phyloP scores from a whole-genome alignment of 2,113 vertebrate species.

The Austrofundulus limnaeus region DNA sequence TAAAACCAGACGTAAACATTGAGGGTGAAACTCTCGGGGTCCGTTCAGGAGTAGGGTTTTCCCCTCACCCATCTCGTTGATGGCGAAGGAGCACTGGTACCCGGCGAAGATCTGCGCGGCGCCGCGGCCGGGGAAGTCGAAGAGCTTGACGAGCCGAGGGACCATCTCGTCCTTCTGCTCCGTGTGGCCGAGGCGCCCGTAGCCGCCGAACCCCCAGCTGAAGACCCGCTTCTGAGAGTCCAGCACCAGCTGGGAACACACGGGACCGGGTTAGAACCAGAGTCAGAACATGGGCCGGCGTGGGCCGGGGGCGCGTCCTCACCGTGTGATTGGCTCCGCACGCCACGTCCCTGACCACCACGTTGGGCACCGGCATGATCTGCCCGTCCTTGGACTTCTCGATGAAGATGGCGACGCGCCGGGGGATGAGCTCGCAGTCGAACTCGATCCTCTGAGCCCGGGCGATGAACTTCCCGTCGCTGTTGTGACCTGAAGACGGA shows the following conservation, averaged over 20 bases:
- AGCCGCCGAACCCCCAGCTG: conserved; percentile 95
- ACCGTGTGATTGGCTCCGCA: conserved; percentile 94
- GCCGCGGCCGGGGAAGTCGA: conserved; percentile 92
- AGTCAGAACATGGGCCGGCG: background rate
- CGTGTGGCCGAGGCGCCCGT: conserved; percentile 90
- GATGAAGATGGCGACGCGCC: conserved; percentile 93
- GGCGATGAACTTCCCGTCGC: conserved; percentile 95
- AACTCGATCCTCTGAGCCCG: conserved; percentile 95
- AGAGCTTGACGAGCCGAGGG: conserved; percentile 92
- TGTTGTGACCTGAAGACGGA: conserved; percentile 88
- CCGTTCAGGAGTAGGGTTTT: background rate
- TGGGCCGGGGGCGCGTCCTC: conserved; percentile 28
- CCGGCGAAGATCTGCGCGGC: conserved; percentile 88
- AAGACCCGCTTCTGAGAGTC: conserved; percentile 96
- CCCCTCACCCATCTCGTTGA: conserved; percentile 89
- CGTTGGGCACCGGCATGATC: conserved; percentile 90
- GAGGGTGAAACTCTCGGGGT: too few relatives aligned
- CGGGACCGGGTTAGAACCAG: too few relatives aligned
- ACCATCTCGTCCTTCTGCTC: conserved; percentile 98
- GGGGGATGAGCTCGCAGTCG: conserved; percentile 93
- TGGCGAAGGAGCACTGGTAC: conserved; percentile 92
- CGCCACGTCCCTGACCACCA: conserved; percentile 91
- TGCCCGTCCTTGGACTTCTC: conserved; percentile 97
- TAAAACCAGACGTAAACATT: background rate
- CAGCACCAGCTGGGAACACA: conserved; percentile 82